Base-by-base conservation (phyloP, 2,113 vertebrate genomes). In the Brachypodius melanocephalos region DNA sequence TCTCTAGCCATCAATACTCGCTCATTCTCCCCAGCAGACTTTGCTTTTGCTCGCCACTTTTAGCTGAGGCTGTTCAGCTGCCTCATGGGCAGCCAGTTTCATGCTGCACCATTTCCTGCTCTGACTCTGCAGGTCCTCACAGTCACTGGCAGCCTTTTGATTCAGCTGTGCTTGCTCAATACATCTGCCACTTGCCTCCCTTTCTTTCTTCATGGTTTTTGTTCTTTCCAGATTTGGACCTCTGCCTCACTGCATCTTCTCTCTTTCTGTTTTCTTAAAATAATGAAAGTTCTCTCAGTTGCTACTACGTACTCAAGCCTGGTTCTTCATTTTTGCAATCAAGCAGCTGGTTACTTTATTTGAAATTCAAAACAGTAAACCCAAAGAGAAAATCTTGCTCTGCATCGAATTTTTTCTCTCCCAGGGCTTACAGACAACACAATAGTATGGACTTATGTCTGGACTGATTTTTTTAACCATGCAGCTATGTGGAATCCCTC, bases 141-240 rank as follows among this genome's bases (percentile, higher is more conserved):
- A 96, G 89, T 40, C 85, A 26, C 94, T 96, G 95, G 85, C 94
- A 96, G 85, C 74, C 62, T 91, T 96, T 95, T 93, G 78, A 83
- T 96, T 96, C 95, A 97, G 93, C 94, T 96, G 94, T 95, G 91
- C 89, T 85, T 85, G 73, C 93, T 97, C 89, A 89, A 49, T 96
- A 14, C 94, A 96, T 94, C 96, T 97, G 93, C 94, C 88, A 61
- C 82, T 96, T 81, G 89, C 91, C 88, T 91, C 72, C 51, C 85
- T 88, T 94, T 93, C 66, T 97, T 93, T 93, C 75, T 90, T 89
- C 88, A 14, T 48, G 74, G 9, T 94, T 94, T 97, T 90, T 94
- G 91, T 97, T 94, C 85, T 89, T 89, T 91, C 90, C 63, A 91
- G 45, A 80, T 88, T 95, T 96, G 95, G 94, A 95, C 78, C 87